Percentiles rank a stretch among this genome's conserved stretches.
Conservation (phyloP, 2,797 vertebrate genomes). For the Orestias chungarensis region DNA sequence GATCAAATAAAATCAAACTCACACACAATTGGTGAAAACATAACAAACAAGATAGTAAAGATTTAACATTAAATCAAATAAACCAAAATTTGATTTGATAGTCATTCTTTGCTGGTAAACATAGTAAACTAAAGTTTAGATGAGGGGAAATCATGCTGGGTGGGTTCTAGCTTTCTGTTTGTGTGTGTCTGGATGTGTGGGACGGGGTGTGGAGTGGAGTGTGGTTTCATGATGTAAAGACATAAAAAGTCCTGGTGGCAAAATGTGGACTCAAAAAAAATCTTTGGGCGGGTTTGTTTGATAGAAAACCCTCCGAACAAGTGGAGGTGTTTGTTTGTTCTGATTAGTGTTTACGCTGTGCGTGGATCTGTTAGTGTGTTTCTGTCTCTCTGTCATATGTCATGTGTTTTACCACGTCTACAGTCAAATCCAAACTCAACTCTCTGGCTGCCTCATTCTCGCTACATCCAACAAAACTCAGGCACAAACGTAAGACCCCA, state of each 20-base stretch:
- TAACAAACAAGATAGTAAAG: neutral
- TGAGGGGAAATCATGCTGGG: no score
- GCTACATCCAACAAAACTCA: conserved; percentile 41
- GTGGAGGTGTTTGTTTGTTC: conserved; percentile 62
- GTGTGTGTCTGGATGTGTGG: no score
- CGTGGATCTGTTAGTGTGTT: conserved; percentile 48
- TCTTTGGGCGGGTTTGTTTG: conserved; percentile 50
- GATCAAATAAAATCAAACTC: neutral
- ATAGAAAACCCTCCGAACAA: conserved; percentile 49
- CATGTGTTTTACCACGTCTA: conserved; percentile 31
- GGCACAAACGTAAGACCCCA: conserved; percentile 38
- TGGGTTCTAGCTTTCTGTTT: no score
- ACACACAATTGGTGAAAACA: neutral
- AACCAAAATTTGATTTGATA: neutral
- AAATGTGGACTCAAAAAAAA: conserved; percentile 31
- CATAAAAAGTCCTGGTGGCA: conserved; percentile 29
- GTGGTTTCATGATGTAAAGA: conserved; percentile 15
- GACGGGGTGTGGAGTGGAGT: no score
- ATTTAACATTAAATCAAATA: neutral
- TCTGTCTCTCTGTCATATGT: conserved; percentile 34
- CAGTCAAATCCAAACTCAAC: conserved; percentile 30
- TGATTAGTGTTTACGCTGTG: conserved; percentile 40
- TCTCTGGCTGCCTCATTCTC: conserved; percentile 36
- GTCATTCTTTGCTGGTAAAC: no score
- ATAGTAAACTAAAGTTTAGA: no score